Base-by-base conservation (phyloP, 2,113 vertebrate species). In the Mirza zaza region DNA sequence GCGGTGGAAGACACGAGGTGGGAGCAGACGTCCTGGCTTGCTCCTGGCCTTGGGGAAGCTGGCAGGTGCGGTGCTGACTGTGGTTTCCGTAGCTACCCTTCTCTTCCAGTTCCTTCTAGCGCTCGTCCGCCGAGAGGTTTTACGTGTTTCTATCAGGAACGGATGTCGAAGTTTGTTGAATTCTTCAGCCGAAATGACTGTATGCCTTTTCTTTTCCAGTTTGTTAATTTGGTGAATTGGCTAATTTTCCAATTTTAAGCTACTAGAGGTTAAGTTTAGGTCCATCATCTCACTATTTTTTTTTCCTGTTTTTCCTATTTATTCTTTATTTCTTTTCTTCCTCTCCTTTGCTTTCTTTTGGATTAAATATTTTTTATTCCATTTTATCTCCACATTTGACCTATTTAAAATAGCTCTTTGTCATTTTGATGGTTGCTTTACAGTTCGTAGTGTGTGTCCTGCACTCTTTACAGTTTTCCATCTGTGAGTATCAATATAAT, bases 1-100 rank as follows among this genome's bases (percentile, higher is more conserved):
- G 4, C 34, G 39, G 3, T 1, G 8, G 11, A 67, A 13, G 0
- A 27, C 52, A 9, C 36, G 20, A 10, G 5, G 7, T 5, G n/a
- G 61, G 21, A 59, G 21, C 14, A 0, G 32, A 3, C 20, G 8
- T 2, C 29, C 68, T 45, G 2, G 45, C 27, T 21, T 39, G 27
- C 5, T 25, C 36, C 45, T 8, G 65, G 14, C 10, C 13, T 29
- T 29, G 52, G 23, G 34, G 52, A 6, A 18, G 52, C 17, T 18
- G 52, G 52, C 52, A 55, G 52, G 52, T 50, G 13, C 7, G 48
- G 61, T 8, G 20, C 48, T 80, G n/a, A 17, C 8, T 50, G 32
- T 34, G 45, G n/a, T 5, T 39, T 77, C 76, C 32, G 1, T 48
- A 32, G n/a, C 12, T 18, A 36, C 50, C 52, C n/a, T 36, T 50